A percentile compares a stretch with the other conserved stretches of the same genome.
Evolutionary conservation across 2,113 vertebrate genomes (phyloP).

Genomic region (Callipepla squamata): DNA sequence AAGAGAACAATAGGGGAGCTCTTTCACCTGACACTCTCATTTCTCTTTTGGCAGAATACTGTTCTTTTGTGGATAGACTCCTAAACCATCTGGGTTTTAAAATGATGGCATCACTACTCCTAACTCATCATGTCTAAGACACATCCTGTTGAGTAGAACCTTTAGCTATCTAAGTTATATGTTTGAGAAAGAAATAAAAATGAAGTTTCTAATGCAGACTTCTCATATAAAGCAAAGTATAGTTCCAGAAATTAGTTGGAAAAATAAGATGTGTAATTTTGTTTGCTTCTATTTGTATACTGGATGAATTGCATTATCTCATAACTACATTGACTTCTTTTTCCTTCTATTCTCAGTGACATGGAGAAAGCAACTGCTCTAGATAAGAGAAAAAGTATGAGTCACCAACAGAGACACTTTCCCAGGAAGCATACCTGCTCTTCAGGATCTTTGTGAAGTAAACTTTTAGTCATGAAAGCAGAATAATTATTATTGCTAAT

Average conservation of each 20-base stretch:
- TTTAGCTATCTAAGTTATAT: background rate
- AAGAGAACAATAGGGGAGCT: background rate
- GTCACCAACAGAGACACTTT: background rate
- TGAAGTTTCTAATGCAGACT: background rate
- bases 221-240: background rate
- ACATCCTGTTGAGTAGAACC: background rate
- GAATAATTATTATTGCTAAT: background rate
- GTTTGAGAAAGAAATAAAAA: background rate
- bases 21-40: rapidly evolving
- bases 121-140: background rate
- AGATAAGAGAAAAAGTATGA: background rate
- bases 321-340: background rate
- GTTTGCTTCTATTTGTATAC: background rate
- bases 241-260: background rate
- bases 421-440: background rate
- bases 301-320: background rate
- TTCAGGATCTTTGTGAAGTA: background rate
- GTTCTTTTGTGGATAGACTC: background rate
- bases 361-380: background rate
- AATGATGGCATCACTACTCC: background rate
- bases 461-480: background rate
- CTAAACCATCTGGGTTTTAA: background rate
- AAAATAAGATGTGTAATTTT: background rate
- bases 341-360: background rate
- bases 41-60: background rate